A percentile compares a stretch with the other conserved stretches of the same genome.
phyloP scores from a whole-genome alignment of 2,888 invertebrate genomes.

The Autographa gamma region DNA sequence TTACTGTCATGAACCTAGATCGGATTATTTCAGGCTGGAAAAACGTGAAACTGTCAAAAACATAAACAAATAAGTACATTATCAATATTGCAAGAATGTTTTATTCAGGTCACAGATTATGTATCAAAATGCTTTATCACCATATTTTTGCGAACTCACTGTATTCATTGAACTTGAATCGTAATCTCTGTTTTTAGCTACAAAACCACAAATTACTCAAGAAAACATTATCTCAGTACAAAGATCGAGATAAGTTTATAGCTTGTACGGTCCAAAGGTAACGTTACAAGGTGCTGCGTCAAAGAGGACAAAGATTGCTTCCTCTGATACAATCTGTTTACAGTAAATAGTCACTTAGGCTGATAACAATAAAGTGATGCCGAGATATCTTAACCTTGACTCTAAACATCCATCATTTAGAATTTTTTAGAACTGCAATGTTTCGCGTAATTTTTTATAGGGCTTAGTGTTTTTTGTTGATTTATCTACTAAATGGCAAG shows the following conservation, averaged over 20 bases:
- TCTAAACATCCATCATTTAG: conserved; percentile 40
- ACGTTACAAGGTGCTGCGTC: conserved; percentile 63
- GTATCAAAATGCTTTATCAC: no score
- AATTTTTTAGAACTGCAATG: conserved; percentile 26
- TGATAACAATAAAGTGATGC: conserved; percentile 50
- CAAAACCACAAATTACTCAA: neutral
- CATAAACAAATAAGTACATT: no score
- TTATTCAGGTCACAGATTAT: no score
- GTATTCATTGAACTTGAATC: neutral
- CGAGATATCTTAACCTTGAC: conserved; percentile 51
- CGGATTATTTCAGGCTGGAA: no score
- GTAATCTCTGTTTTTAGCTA: no score
- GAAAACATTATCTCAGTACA: neutral
- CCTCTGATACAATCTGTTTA: conserved; percentile 67
- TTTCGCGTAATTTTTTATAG: conserved; percentile 18
- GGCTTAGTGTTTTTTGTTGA: neutral
- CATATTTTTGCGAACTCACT: no score
- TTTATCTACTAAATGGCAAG: neutral
- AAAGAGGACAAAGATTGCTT: conserved; percentile 68
- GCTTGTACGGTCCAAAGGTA: conserved; percentile 36
- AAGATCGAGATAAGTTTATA: conserved; percentile 9
- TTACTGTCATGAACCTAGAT: no score
- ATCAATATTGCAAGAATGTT: no score
- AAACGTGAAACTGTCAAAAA: no score
- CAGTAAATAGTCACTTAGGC: conserved; percentile 60